Conservation (phyloP, 2,113 vertebrate genomes). For the Nansenia antarctica region DNA sequence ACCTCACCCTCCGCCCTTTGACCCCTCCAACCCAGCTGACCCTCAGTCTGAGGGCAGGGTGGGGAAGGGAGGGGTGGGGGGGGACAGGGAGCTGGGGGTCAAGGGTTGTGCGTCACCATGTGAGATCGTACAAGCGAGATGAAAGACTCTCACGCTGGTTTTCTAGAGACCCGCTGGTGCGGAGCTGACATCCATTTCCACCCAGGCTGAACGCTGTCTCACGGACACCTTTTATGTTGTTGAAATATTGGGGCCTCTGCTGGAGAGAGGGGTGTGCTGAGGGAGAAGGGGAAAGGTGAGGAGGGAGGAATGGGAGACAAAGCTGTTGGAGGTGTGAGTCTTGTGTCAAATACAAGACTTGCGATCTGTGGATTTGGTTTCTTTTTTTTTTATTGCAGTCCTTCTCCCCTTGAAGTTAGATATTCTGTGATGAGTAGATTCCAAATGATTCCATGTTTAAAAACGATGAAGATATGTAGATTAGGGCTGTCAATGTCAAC, state of each 20-base stretch:
- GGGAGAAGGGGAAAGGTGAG: not conserved
- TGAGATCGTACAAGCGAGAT: constrained; percentile 1
- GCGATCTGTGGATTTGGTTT: not conserved
- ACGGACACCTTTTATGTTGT: not conserved
- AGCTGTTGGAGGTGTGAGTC: too few relatives aligned
- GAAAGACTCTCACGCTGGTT: not conserved
- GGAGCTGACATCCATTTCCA: not conserved
- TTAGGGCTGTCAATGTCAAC: too few relatives aligned
- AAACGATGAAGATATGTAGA: too few relatives aligned
- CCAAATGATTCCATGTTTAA: too few relatives aligned
- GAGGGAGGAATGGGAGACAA: not conserved
- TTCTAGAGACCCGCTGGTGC: not conserved
- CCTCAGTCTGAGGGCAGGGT: constrained; percentile 13
- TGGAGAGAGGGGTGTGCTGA: not conserved
- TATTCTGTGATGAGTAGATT: too few relatives aligned
- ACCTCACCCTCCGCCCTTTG: not conserved
- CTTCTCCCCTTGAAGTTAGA: not conserved
- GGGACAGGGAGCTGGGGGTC: not conserved
- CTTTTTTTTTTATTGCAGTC: not conserved
- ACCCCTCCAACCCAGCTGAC: not conserved
- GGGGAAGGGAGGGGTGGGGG: not conserved
- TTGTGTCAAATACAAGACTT: not conserved
- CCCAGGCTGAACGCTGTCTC: not conserved
- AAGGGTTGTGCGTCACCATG: constrained; percentile 17
- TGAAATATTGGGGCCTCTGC: not conserved